A percentile compares a stretch with the other conserved stretches of the same genome.
Evolutionary conservation across 2,797 vertebrate genomes (phyloP).

Genomic region (Danio choprae): DNA sequence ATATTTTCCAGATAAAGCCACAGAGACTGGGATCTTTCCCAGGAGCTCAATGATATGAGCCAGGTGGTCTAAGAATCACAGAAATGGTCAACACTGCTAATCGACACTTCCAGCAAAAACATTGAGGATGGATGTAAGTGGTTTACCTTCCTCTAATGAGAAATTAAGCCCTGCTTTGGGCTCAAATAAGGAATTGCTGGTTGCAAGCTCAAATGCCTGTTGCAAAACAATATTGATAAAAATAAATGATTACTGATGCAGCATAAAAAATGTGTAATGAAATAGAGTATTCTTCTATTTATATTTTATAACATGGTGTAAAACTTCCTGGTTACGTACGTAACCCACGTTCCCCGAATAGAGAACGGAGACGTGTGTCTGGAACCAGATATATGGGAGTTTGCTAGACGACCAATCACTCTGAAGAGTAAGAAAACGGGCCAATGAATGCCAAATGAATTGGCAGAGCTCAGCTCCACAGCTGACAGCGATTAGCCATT

Average conservation of each 20-base stretch:
- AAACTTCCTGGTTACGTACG: too few species aligned
- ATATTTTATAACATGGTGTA: too few species aligned
- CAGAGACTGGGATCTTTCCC: constrained; percentile 81
- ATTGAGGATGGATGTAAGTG: neutral
- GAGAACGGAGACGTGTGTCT: too few species aligned
- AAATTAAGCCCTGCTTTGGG: constrained; percentile 80
- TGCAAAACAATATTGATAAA: constrained; percentile 47
- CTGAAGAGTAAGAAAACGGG: too few species aligned
- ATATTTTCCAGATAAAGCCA: constrained; percentile 81
- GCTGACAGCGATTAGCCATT: too few species aligned
- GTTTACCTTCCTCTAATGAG: constrained; percentile 86
- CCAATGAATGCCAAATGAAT: too few species aligned
- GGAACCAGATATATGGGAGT: too few species aligned
- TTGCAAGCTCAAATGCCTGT: constrained; percentile 87
- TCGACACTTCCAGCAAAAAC: neutral
- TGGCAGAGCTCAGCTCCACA: too few species aligned
- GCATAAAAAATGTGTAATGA: too few species aligned
- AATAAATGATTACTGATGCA: neutral
- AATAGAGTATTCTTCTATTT: too few species aligned
- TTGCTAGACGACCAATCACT: too few species aligned
- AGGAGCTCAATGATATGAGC: constrained; percentile 84
- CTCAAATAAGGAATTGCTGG: constrained; percentile 83
- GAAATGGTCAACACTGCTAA: constrained; percentile 35
- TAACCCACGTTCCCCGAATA: too few species aligned
- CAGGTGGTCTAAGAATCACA: constrained; percentile 80